phyloP scores from a whole-genome alignment of 2,888 invertebrate genomes.

The Caenorhabditis zanzibari region DNA sequence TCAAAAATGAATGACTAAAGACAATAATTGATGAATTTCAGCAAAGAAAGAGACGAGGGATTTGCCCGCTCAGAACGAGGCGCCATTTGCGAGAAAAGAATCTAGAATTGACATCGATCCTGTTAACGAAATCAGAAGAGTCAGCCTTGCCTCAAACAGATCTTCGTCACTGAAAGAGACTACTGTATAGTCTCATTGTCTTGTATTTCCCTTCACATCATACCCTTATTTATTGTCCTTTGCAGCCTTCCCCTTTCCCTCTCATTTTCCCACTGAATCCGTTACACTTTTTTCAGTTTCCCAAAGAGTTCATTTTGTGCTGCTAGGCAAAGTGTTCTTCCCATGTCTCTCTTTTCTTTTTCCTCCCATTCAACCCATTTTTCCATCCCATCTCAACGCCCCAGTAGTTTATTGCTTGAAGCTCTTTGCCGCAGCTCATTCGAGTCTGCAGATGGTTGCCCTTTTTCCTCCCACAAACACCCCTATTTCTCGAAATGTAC shows the following conservation, averaged over 20 bases:
- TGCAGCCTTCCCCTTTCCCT: not conserved
- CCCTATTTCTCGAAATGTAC: slow-evolving; percentile 12
- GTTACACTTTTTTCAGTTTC: slow-evolving; percentile 8
- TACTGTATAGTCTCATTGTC: not conserved
- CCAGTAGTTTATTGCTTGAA: slow-evolving; percentile 51
- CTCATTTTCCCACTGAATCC: not conserved
- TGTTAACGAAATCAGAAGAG: not conserved
- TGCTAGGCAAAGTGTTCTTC: slow-evolving; percentile 41
- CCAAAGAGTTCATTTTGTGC: slow-evolving; percentile 27
- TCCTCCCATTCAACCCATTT: slow-evolving; percentile 39
- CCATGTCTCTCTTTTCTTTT: slow-evolving; percentile 26
- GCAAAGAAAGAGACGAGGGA: not conserved
- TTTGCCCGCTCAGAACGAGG: too few species aligned
- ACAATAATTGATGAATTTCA: not conserved
- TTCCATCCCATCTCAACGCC: slow-evolving; percentile 53
- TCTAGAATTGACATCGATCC: slow-evolving; percentile 1
- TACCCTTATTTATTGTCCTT: not conserved
- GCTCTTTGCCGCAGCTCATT: slow-evolving; percentile 58
- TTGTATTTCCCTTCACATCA: not conserved
- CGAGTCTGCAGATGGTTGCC: slow-evolving; percentile 47
- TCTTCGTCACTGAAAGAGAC: slow-evolving; percentile 5
- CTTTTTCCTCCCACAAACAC: slow-evolving; percentile 17
- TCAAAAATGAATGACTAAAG: not conserved
- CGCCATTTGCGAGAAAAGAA: not conserved
- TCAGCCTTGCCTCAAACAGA: not conserved